These are phyloP conservation scores for Dolichallabes microphthalmus DNA, from an alignment of 2,113 vertebrate genomes.

Conservation along the genomic window DNA sequence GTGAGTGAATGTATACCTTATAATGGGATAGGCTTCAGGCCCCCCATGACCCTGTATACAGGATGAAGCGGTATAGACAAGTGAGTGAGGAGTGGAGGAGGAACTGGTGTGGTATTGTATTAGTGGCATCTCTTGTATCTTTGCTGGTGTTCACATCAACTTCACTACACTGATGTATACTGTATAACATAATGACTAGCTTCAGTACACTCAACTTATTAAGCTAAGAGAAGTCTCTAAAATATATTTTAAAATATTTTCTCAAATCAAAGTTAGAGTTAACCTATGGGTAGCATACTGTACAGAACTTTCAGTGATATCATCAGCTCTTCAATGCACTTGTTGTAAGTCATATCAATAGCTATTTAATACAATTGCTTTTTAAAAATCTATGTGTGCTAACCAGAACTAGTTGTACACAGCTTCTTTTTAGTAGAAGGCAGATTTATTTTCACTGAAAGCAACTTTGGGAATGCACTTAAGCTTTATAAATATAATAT, in stretches of 20 bases:
- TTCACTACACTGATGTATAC: background rate
- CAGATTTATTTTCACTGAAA: constrained; percentile 15
- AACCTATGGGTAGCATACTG: background rate
- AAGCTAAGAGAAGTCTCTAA: background rate
- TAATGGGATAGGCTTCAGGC: too few species aligned
- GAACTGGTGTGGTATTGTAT: background rate
- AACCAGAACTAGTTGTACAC: background rate
- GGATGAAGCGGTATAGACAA: too few species aligned
- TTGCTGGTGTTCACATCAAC: background rate
- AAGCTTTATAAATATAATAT: constrained; percentile 14
- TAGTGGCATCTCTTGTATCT: background rate
- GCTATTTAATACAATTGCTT: background rate
- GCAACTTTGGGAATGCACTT: background rate
- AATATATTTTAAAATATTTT: background rate
- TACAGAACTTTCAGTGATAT: background rate
- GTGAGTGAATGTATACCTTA: too few species aligned
- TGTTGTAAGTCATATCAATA: background rate
- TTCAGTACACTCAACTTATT: background rate
- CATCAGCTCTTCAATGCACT: background rate
- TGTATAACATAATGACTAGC: background rate
- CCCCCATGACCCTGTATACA: too few species aligned
- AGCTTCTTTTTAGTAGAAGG: background rate
- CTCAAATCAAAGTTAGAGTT: background rate
- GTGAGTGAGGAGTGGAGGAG: too few species aligned
- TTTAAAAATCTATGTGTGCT: background rate